Base-by-base conservation (phyloP, 1,140 invertebrate genomes). In the Dreissena rostriformis region DNA sequence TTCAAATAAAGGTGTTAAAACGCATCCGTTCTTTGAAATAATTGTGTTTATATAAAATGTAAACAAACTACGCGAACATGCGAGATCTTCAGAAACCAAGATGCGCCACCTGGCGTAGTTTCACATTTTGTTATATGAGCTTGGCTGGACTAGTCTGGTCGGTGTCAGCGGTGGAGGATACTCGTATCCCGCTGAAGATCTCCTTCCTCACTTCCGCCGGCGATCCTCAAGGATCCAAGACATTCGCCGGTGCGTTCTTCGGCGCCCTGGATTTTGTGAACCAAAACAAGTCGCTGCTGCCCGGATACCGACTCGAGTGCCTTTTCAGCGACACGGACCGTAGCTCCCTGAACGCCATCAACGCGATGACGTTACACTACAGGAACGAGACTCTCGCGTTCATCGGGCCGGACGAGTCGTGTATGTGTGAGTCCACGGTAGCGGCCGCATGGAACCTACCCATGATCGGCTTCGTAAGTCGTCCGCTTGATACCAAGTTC, bases 401-500 rank as follows among this genome's bases (percentile, higher is more conserved):
- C 95, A 98, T 99, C 90, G 98, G 98, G 5, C 98, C 98, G 0
- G 98, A 99, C 94, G 97, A 97, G 39, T 96, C 96, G 24, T 99
- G 98, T 93, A 95, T 96, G 88, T 97, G 98, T 2, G 98, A 99
- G 93, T 97, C 98, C 7, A 97, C 97, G 82, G 96, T 99, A 77
- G 96, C 98, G 15, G 96, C 98, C 87, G 96, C 97, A 17, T 95
- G 96, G 89, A 98, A 99, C 94, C 95, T 98, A 92, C 97, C 98
- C 55, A 98, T 99, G 97, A 97, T 99, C 93, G 98, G 97, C 90
- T 98, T 98, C 94, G 98, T 98, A 94, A 96, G 97, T 87, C 39
- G 39, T 39, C 39, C 8, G 39, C 39, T 39, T 39, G 39, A 39
- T 8, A 39, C 8, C 39, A 39, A 5, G 39, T 39, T 39, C 39